These are phyloP conservation scores for Hydrolagus affinis DNA, from an alignment of 2,113 vertebrate species.

Conservation along the genomic window DNA sequence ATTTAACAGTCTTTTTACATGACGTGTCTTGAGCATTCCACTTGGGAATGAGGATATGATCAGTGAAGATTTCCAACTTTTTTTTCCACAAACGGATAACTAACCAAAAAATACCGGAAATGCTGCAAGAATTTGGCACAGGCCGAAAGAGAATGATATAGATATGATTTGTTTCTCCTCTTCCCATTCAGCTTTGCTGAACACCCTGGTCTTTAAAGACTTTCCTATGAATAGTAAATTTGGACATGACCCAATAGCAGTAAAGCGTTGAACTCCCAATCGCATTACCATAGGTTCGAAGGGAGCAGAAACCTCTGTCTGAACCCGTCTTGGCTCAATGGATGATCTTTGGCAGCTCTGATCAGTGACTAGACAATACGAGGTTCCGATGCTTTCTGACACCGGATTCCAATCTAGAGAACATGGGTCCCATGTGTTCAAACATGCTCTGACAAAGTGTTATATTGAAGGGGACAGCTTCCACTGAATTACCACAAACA, in stretches of 20 bases:
- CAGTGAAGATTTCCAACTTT: neutral
- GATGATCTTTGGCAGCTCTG: neutral
- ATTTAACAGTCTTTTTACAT: neutral
- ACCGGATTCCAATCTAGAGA: too few relatives aligned
- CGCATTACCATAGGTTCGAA: constrained; percentile 10
- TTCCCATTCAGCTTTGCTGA: neutral
- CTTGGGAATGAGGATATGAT: constrained; percentile 17
- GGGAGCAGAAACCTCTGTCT: neutral
- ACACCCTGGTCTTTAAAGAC: neutral
- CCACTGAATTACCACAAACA: too few relatives aligned
- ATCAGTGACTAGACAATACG: neutral
- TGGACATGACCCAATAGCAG: constrained; percentile 18
- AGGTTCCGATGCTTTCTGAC: neutral
- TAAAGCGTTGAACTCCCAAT: neutral
- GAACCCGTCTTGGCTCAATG: neutral
- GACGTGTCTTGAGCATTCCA: neutral
- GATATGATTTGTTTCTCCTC: neutral
- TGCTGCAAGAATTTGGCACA: constrained; percentile 6
- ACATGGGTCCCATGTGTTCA: too few relatives aligned
- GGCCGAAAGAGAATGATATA: constrained; percentile 18
- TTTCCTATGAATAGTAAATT: neutral
- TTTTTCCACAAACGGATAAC: constrained; percentile 2
- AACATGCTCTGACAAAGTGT: too few relatives aligned
- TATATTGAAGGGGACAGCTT: too few relatives aligned
- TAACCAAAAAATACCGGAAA: neutral